A percentile compares a stretch with the other conserved stretches of the same genome.
Conservation (phyloP, 1,140 invertebrate species). For the Bactericera cockerelli region DNA sequence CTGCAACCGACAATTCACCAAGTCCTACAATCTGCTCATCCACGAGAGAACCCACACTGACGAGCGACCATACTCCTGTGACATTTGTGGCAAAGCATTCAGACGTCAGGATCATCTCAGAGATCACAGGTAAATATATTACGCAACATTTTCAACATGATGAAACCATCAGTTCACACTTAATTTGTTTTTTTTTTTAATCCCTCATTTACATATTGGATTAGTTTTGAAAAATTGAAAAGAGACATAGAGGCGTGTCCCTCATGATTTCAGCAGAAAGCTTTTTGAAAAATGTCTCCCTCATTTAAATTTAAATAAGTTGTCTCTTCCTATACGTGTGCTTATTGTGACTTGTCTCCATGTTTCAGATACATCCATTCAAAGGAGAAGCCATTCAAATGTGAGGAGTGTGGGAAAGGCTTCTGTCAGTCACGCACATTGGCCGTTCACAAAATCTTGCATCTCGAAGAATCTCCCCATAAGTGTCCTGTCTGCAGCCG, state of each 20-base stretch:
- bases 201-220: no score
- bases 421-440: slow-evolving; percentile 92
- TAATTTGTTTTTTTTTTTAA: no score
- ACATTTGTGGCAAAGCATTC: slow-evolving; percentile 77
- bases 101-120: slow-evolving; percentile 35
- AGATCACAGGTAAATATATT: slow-evolving; percentile 29
- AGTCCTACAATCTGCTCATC: slow-evolving; percentile 94
- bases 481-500: slow-evolving; percentile 76
- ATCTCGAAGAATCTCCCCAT: slow-evolving; percentile 79
- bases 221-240: no score
- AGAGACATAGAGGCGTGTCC: no score
- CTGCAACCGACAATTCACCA: slow-evolving; percentile 93
- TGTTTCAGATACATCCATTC: slow-evolving; percentile 81
- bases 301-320: no score
- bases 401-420: slow-evolving; percentile 85
- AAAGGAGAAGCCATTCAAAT: slow-evolving; percentile 96
- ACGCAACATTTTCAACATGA: no score
- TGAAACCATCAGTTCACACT: no score
- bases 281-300: no score
- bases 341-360: slow-evolving; percentile 16
- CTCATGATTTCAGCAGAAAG: no score
- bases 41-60: slow-evolving; percentile 97
- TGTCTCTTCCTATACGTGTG: no score
- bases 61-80: slow-evolving; percentile 93
- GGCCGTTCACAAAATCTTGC: slow-evolving; percentile 82